A percentile compares a stretch with the other conserved stretches of the same genome.
Conservation (phyloP, 2,888 invertebrate species). For the Oxyteleia sp. region DNA sequence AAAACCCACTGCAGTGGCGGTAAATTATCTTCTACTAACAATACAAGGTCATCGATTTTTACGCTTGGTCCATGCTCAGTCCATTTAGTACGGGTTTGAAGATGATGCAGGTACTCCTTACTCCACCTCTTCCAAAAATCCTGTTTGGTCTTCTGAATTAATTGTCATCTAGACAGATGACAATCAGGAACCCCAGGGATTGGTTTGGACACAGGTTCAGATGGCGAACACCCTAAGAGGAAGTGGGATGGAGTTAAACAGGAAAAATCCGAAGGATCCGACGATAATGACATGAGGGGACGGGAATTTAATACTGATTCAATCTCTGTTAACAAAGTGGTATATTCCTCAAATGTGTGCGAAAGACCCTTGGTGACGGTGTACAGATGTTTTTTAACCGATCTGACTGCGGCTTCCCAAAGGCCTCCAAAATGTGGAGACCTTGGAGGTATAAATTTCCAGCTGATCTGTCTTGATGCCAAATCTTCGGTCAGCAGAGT, state of each 20-base stretch:
- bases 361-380: not conserved
- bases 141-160: too few relatives aligned
- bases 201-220: not conserved
- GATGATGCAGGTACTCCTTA: too few relatives aligned
- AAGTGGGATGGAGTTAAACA: constrained; percentile 79
- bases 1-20: too few relatives aligned
- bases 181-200: not conserved
- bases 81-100: too few relatives aligned
- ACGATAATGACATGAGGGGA: constrained; percentile 31
- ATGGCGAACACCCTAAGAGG: constrained; percentile 34
- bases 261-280: constrained; percentile 58
- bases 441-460: constrained; percentile 63
- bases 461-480: constrained; percentile 12
- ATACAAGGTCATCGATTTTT: too few relatives aligned
- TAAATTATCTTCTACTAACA: too few relatives aligned
- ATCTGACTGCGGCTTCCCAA: constrained; percentile 62
- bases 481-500: not conserved
- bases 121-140: too few relatives aligned
- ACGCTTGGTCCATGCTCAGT: too few relatives aligned
- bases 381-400: constrained; percentile 73
- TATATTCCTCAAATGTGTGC: constrained; percentile 73
- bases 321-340: constrained; percentile 69
- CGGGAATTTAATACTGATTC: constrained; percentile 60
- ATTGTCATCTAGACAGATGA: not conserved
- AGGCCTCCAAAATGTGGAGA: not conserved